Evolutionary conservation across 2,888 invertebrate species (phyloP), one percentile per base, ranked within the genome.

Genomic region (Archips crataeganus): DNA sequence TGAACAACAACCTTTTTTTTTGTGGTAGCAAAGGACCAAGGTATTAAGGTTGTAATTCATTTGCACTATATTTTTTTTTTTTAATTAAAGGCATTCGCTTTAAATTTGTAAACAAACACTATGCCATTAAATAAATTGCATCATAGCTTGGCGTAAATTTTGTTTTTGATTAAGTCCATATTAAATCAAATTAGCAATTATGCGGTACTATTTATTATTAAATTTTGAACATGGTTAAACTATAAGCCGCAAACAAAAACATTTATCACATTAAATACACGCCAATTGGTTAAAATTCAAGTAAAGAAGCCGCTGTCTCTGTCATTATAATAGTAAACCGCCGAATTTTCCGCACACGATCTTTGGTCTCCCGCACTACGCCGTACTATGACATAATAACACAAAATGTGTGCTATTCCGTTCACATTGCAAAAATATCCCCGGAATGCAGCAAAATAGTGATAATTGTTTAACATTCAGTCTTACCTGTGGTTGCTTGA

Each of bases 301-400:
- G 3, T 11, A 23, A 9, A 4, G n/a, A 13, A 61, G 34, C 32
- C 11, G 49, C 23, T 66, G 39, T 63, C 70, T 9, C 49, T 60
- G 42, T 61, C 45, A 70, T 62, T 51, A 69, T 42, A 49, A 39
- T 47, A 45, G 70, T 65, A 9, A n/a, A 34, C 10, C 36, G 15
- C 60, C n/a, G 39, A 39, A 39, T 34, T 70, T 51, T 49, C 10
- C 23, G 45, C 34, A 15, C 60, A 23, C 45, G 74, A 69, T 70
- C 70, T 74, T 74, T 70, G 65, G 70, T 57, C 72, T 74, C 70
- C 45, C 39, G 59, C 51, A 65, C 60, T 65, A 65, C 54, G 65
- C 59, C 60, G 64, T 47, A 57, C 51, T 74, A 70, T 74, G 74
- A 74, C 74, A 74, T 74, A 74, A 74, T 74, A 74, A 65, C 65